These are phyloP conservation scores for Zygaena filipendulae DNA, from an alignment of 2,888 invertebrate species.

Conservation along the genomic window DNA sequence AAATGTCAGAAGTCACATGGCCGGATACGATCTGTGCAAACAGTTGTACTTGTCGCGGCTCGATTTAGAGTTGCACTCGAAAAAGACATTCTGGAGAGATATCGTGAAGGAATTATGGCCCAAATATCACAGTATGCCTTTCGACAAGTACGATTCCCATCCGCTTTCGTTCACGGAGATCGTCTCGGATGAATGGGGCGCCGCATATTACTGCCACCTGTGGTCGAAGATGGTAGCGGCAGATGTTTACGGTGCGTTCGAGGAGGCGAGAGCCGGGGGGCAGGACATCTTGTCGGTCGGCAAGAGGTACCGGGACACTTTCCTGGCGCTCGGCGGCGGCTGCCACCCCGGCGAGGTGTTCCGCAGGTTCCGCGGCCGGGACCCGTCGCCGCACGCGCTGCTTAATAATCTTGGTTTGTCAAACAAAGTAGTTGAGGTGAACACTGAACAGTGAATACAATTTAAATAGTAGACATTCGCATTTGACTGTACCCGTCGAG, in stretches of 20 bases:
- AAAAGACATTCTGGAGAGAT: slow-evolving; percentile 84
- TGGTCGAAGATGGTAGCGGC: slow-evolving; percentile 94
- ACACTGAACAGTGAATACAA: slow-evolving; percentile 15
- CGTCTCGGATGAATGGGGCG: slow-evolving; percentile 85
- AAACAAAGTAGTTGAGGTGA: slow-evolving; percentile 38
- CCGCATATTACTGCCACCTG: slow-evolving; percentile 85
- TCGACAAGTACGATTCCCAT: slow-evolving; percentile 83
- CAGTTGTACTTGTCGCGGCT: slow-evolving; percentile 85
- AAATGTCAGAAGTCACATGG: slow-evolving; percentile 76
- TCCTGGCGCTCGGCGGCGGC: slow-evolving; percentile 84
- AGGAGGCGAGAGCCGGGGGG: slow-evolving; percentile 70
- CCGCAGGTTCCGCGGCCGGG: slow-evolving; percentile 89
- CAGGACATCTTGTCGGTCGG: slow-evolving; percentile 69
- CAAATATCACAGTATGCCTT: slow-evolving; percentile 79
- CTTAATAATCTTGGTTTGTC: slow-evolving; percentile 72
- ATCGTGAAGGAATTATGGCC: slow-evolving; percentile 83
- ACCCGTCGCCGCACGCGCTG: slow-evolving; percentile 87
- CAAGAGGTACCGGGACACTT: slow-evolving; percentile 82
- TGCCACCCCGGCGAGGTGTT: slow-evolving; percentile 87
- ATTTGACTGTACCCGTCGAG: too few relatives aligned
- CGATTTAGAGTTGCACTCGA: slow-evolving; percentile 85
- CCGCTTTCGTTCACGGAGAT: slow-evolving; percentile 88
- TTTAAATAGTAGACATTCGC: too few relatives aligned
- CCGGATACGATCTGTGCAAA: slow-evolving; percentile 81
- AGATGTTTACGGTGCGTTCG: slow-evolving; percentile 88